phyloP scores from a whole-genome alignment of 1,140 invertebrate genomes.

The Drosophila lowei region DNA sequence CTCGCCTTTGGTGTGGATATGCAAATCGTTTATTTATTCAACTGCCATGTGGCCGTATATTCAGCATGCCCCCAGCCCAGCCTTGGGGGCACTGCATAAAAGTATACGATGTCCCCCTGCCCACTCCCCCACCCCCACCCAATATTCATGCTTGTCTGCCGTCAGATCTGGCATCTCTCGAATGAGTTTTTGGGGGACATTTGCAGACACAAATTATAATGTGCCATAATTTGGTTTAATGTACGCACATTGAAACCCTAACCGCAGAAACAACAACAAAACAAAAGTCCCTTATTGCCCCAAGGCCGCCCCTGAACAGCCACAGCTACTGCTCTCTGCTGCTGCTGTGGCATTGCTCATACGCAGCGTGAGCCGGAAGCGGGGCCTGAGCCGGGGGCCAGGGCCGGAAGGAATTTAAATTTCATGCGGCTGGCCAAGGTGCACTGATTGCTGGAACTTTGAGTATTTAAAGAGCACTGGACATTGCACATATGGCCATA shows the following conservation, averaged over 20 bases:
- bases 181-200: slow-evolving; percentile 52
- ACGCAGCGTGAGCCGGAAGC: slow-evolving; percentile 33
- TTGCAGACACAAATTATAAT: slow-evolving; percentile 56
- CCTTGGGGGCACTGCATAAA: slow-evolving; percentile 29
- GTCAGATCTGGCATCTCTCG: slow-evolving; percentile 28
- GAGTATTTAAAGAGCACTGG: no score
- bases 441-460: slow-evolving; percentile 16
- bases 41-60: slow-evolving; percentile 13
- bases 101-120: background rate
- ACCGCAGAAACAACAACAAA: slow-evolving; percentile 8
- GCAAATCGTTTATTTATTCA: slow-evolving; percentile 26
- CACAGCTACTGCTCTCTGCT: no score
- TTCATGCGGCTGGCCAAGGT: slow-evolving; percentile 12
- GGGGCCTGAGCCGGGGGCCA: background rate
- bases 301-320: slow-evolving; percentile 12
- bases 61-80: background rate
- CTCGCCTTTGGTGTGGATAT: background rate
- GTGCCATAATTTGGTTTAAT: slow-evolving; percentile 64
- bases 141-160: slow-evolving; percentile 14
- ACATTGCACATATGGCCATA: no score
- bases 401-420: slow-evolving; percentile 19
- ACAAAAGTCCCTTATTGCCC: slow-evolving; percentile 21
- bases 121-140: no score
- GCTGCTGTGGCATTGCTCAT: slow-evolving; percentile 35
- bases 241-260: slow-evolving; percentile 33